These are phyloP conservation scores for Selene dorsalis DNA, from an alignment of 2,797 vertebrate genomes.

Conservation along the genomic window DNA sequence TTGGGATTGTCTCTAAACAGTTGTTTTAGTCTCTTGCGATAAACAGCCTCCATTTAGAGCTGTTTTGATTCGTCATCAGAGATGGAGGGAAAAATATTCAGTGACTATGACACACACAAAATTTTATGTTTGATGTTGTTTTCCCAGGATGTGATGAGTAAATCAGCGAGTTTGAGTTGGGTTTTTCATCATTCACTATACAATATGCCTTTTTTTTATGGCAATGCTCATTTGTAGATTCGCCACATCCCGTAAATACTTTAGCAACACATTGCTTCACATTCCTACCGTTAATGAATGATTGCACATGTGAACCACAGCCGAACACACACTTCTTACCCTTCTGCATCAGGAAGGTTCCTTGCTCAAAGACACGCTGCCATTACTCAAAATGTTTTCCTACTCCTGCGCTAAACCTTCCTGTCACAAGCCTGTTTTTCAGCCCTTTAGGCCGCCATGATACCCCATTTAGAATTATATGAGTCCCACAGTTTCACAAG, in stretches of 20 bases:
- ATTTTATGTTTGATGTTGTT: constrained; percentile 51
- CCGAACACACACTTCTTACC: background rate
- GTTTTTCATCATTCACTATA: background rate
- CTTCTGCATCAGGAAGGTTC: constrained; percentile 37
- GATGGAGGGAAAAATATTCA: constrained; percentile 45
- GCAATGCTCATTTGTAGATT: constrained; percentile 15
- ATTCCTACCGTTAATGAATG: constrained; percentile 27
- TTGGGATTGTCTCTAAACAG: constrained; percentile 76
- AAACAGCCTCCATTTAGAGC: constrained; percentile 67
- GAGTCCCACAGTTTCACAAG: constrained; percentile 62
- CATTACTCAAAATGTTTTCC: constrained; percentile 46
- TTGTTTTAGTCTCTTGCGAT: constrained; percentile 70
- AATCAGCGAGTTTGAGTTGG: constrained; percentile 4
- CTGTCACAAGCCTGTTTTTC: constrained; percentile 46
- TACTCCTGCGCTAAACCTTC: constrained; percentile 45
- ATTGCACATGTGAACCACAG: constrained; percentile 41
- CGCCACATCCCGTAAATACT: constrained; percentile 21
- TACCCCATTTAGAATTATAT: constrained; percentile 65
- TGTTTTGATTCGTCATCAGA: constrained; percentile 68
- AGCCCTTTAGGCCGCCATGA: constrained; percentile 44
- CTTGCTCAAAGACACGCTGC: constrained; percentile 40
- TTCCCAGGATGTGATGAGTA: constrained; percentile 30
- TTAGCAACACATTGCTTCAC: constrained; percentile 13
- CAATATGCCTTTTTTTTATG: background rate
- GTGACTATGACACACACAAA: constrained; percentile 35